Base-by-base conservation (phyloP, 2,888 invertebrate species). In the Philhelius pedissequus region DNA sequence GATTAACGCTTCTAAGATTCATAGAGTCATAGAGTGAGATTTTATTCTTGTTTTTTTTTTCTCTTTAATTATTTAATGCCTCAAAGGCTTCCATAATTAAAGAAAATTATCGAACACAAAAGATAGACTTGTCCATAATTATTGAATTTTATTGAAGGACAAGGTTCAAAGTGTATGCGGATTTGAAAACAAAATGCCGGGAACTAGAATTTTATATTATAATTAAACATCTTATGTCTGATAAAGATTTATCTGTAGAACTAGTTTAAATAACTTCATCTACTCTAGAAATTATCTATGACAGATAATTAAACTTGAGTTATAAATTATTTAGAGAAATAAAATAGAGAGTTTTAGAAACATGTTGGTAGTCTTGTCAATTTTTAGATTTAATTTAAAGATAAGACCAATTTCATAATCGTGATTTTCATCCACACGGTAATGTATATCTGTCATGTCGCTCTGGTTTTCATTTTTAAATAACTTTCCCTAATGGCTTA, bases 1-100 rank as follows among this genome's bases (percentile, higher is more conserved):
- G 35, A 62, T 66, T 81, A 43, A 66, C 43, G 58, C 52, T 81
- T 52, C 40, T 66, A 35, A 78, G 38, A 66, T 58, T 62, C 40
- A 30, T 62, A n/a, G n/a, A 18, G 27, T 30, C 40, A 35, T 27
- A 43, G 27, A 62, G 62, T 27, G 27, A 62, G 43, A 58, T 58
- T 58, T 58, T 38, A 58, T 38, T 58, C 11, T 38, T 56, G 13
- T 35, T 27, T 38, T 40, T 3, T 32, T 13, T 54, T n/a, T 25
- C 15, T 15, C 40, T 43, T 30, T 20, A 30, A 45, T 70, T 56
- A 70, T 70, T 70, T 56, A 45, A 69, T 56, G 69, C 60, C 15
- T 62, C 60, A 62, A 40, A 62, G 43, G 18, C 27, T 30, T 0
- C 18, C 43, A 43, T 43, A 9, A 43, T 27, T 62, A 27, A 2